Evolutionary conservation across 2,113 vertebrate species (phyloP).

Genomic region (Eulacestoma nigropectus): DNA sequence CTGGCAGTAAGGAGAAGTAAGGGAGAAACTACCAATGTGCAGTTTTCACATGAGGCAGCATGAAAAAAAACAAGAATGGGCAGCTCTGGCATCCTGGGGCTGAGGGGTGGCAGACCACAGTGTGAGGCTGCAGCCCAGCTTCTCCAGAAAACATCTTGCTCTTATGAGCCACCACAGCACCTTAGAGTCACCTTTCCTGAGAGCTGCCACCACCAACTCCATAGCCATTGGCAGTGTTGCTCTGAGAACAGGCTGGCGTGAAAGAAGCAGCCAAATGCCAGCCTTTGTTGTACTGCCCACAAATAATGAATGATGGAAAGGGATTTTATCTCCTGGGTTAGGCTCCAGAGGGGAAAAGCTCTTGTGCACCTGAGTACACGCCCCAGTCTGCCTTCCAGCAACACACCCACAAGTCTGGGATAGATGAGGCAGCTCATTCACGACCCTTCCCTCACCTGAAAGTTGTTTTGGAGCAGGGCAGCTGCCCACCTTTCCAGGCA

Average conservation of each 20-base stretch:
- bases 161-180: neutral
- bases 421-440: neutral
- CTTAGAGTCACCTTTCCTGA: neutral
- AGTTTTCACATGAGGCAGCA: neutral
- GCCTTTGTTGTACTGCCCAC: neutral
- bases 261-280: neutral
- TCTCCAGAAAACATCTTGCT: neutral
- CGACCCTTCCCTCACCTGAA: neutral
- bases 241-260: neutral
- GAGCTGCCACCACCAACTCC: neutral
- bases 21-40: neutral
- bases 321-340: neutral
- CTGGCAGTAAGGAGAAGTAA: neutral
- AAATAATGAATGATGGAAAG: neutral
- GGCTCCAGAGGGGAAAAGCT: neutral
- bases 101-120: neutral
- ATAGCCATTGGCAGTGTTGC: neutral
- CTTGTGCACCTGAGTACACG: neutral
- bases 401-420: neutral
- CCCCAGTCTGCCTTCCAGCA: neutral
- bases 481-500: neutral
- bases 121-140: neutral
- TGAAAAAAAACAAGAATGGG: neutral
- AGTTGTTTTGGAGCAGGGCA: neutral
- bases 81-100: neutral